Base-by-base conservation (phyloP, 2,797 vertebrate species). In the Tenualosa ilisha region DNA sequence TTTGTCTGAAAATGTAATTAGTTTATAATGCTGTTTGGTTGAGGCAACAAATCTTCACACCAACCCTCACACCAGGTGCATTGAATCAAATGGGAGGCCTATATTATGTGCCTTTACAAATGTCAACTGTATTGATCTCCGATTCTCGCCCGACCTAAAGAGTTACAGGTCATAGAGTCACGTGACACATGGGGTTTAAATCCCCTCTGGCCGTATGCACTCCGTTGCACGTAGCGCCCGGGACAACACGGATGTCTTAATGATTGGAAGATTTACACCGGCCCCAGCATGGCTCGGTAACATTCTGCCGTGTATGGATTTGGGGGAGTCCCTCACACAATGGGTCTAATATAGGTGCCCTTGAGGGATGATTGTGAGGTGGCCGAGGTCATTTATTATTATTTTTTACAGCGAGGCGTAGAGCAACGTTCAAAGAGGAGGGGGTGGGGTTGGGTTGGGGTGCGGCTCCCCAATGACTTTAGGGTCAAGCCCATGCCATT, bases 391-490 rank as follows among this genome's bases (percentile, higher is more conserved):
- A 96, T 88, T 86, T 84, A 31, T 31, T 31, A 31, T 31, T 31
- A 31, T 84, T 91, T 91, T 93, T 93, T 90, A 91, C 85, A 84
- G 90, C 89, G 88, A 89, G 90, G 89, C 87, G 31, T 31, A 31
- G 31, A 31, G 31, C 31, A 85, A 88, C 86, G 86, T 86, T 87
- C 88, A 85, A 84, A 83, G 83, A 83, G 82, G 46, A 88, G 88
- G 86, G 89, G 83, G 87, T 88, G 89, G 90, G 92, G 89, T 87
- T 88, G 92, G 92, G 91, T 49, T 92, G 93, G 93, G 94, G 93
- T 95, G 94, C 91, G 94, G 95, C 91, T 95, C 96, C 95, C 95
- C 95, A 94, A 96, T 95, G 95, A 93, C 94, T 94, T 88, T 85
- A 88, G 93, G 95, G 93, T 95, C 93, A 91, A 95, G 92, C 91